These are phyloP conservation scores for Chromoteleia sp. DNA, from an alignment of 2,888 invertebrate genomes.

Conservation along the genomic window DNA sequence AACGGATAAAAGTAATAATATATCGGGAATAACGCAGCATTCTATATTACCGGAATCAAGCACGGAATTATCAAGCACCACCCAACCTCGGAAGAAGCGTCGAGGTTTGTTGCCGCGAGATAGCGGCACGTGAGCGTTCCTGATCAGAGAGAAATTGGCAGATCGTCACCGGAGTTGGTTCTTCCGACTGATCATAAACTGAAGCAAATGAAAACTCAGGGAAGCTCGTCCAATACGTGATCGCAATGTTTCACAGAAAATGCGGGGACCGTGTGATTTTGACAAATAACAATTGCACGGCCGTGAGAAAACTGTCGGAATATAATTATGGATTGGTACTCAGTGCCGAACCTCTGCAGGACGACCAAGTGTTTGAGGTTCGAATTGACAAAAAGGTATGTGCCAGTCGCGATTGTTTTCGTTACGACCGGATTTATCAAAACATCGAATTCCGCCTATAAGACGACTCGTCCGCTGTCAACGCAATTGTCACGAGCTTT, in stretches of 20 bases:
- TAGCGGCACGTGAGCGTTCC: slow-evolving; percentile 21
- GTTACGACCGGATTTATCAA: slow-evolving; percentile 22
- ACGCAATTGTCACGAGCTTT: background rate
- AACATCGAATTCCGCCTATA: background rate
- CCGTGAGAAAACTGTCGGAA: slow-evolving; percentile 91
- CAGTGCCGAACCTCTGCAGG: slow-evolving; percentile 91
- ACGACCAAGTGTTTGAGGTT: slow-evolving; percentile 94
- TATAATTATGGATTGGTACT: slow-evolving; percentile 96
- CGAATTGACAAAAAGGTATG: slow-evolving; percentile 94
- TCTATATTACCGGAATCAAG: background rate
- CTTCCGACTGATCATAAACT: slow-evolving; percentile 41
- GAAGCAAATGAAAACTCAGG: slow-evolving; percentile 61
- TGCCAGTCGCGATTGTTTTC: slow-evolving; percentile 23
- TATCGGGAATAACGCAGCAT: background rate
- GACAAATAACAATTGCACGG: slow-evolving; percentile 93
- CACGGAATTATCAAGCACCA: background rate
- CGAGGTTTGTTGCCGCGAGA: slow-evolving; percentile 2
- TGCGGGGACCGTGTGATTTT: slow-evolving; percentile 94
- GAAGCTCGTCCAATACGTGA: slow-evolving; percentile 58
- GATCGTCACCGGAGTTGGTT: slow-evolving; percentile 46
- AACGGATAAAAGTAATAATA: too few relatives aligned
- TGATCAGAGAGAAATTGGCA: slow-evolving; percentile 17
- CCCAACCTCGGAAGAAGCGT: too few relatives aligned
- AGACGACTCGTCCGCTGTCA: background rate
- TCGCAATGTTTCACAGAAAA: slow-evolving; percentile 89